Evolutionary conservation across 2,797 vertebrate species (phyloP), one percentile per base, ranked within the genome.

Genomic region (Tapera naevia): DNA sequence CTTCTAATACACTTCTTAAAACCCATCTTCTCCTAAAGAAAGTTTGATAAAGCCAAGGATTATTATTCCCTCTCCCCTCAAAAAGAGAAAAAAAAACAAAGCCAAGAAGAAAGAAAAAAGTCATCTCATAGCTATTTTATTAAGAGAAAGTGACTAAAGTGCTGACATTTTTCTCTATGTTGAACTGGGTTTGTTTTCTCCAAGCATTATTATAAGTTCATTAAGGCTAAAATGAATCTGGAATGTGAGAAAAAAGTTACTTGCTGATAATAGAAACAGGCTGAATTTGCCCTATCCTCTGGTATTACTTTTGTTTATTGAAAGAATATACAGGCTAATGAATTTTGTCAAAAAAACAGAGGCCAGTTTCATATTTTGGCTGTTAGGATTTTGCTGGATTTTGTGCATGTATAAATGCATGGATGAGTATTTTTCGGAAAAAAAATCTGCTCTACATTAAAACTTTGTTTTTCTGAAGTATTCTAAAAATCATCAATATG

Each of bases 401-500:
- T 32, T 2, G 1, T 17, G 8, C 4, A 5, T 72, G 13, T 17
- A 35, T 50, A 72, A 54, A 50, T 30, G 4, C 7, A 71, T 60
- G 5, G 67, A 71, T 74, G 39, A 45, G 13, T 35, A 51, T 27
- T 91, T 91, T 66, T 94, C 70, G 57, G 71, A 69, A 11, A 46
- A 62, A 80, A 32, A 54, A 43, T 41, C 78, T 76, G 21, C 15
- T 85, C 15, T 95, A 91, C 67, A 71, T 91, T 50, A 89, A 76
- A 93, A 80, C 70, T 71, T n/a, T 89, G 9, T 5, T 86, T 46
- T 76, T 90, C 70, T 95, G 35, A 78, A 86, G 22, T 74, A 13
- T 58, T 65, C 17, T 21, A 73, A 65, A 89, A 54, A 76, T 66
- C 32, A 58, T 43, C 32, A 75, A 33, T 57, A 53, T 28, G 43